Conservation (phyloP, 2,113 vertebrate genomes). For the human region GRCh38 chr16:50040001-50040500, state of each 20-base stretch:
- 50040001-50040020: not conserved
- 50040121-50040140: too few relatives aligned
- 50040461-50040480: too few relatives aligned
- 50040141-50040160: too few relatives aligned
- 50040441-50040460: too few relatives aligned
- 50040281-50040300: too few relatives aligned
- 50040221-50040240: too few relatives aligned
- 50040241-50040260: too few relatives aligned
- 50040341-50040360: not conserved
- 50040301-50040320: not conserved
- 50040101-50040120: not conserved
- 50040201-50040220: too few relatives aligned
- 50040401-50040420: not conserved
- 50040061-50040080: not conserved
- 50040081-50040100: not conserved
- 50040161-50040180: too few relatives aligned
- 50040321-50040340: not conserved
- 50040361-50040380: not conserved
- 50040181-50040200: too few relatives aligned
- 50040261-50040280: too few relatives aligned
- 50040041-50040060: not conserved
- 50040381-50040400: not conserved
- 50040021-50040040: not conserved
- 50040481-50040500: not conserved
- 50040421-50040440: not conserved